Evolutionary conservation across 2,797 vertebrate genomes (phyloP).

Genomic region (Lateolabrax maculatus): DNA sequence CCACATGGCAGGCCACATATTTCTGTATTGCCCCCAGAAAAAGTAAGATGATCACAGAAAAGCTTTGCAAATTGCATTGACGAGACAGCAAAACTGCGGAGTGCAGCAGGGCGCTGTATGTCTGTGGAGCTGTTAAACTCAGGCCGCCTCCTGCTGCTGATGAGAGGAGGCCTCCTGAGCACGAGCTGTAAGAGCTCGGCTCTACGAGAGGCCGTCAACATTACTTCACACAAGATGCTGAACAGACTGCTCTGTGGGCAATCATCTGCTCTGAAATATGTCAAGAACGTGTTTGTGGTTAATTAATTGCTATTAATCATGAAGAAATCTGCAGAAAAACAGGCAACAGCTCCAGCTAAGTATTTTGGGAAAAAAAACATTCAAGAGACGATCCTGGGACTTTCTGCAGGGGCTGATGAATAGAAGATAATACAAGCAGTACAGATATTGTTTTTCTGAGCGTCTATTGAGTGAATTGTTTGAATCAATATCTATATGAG

Average conservation of each 20-base stretch:
- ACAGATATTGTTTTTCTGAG: not conserved
- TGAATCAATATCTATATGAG: not conserved
- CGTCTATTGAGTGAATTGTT: not conserved
- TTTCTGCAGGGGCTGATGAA: not conserved
- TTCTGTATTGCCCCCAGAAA: not conserved
- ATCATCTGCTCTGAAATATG: not conserved
- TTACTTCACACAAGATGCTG: not conserved
- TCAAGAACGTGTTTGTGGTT: not conserved
- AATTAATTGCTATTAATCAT: not conserved
- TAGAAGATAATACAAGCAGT: not conserved
- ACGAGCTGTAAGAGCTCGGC: not conserved
- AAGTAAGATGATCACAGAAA: not conserved
- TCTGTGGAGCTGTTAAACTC: not conserved
- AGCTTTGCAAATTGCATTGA: not conserved
- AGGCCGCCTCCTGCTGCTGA: not conserved
- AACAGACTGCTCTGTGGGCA: not conserved
- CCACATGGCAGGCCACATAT: not conserved
- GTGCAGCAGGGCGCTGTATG: slow-evolving; percentile 13
- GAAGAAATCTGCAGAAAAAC: not conserved
- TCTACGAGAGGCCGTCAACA: slow-evolving; percentile 5
- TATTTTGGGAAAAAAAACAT: not conserved
- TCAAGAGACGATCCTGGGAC: not conserved
- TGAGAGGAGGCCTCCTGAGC: not conserved
- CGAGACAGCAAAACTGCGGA: not conserved
- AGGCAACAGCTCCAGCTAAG: not conserved